These are phyloP conservation scores for Sminthurides bifidus DNA, from an alignment of 1,140 invertebrate genomes.

Conservation along the genomic window DNA sequence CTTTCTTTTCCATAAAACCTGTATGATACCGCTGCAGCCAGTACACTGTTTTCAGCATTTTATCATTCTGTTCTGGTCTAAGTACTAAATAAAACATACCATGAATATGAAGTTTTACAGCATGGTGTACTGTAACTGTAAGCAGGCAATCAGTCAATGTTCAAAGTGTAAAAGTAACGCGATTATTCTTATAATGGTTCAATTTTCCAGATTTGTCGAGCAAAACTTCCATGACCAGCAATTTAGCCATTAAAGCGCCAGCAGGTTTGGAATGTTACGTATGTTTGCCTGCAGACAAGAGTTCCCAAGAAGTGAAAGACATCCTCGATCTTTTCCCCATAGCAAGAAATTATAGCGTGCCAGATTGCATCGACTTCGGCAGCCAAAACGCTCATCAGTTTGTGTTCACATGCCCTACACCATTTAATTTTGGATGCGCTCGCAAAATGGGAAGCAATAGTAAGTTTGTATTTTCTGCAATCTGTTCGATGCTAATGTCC, in stretches of 20 bases:
- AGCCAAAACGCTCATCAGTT: slow-evolving; percentile 8
- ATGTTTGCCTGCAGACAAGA: slow-evolving; percentile 20
- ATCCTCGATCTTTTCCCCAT: slow-evolving; percentile 11
- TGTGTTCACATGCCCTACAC: slow-evolving; percentile 19
- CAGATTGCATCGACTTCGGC: slow-evolving; percentile 14
- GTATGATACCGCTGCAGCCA: too few species aligned
- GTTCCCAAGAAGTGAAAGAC: slow-evolving; percentile 8
- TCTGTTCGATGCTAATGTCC: not conserved
- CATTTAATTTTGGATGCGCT: slow-evolving; percentile 10
- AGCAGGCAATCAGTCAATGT: too few species aligned
- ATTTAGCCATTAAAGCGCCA: not conserved
- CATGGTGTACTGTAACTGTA: too few species aligned
- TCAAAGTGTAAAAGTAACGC: too few species aligned
- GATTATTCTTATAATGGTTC: too few species aligned
- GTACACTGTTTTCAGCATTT: too few species aligned
- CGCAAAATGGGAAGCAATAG: slow-evolving; percentile 9
- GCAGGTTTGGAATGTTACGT: slow-evolving; percentile 16
- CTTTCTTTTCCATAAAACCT: too few species aligned
- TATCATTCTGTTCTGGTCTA: too few species aligned
- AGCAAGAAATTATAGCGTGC: not conserved
- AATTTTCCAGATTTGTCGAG: not conserved
- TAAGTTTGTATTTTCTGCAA: not conserved
- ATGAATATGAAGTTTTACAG: too few species aligned
- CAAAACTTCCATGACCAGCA: not conserved
- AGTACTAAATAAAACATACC: too few species aligned